A percentile compares a stretch with the other conserved stretches of the same genome.
Evolutionary conservation across 1,140 invertebrate species (phyloP).

Genomic region (Sitobion miscanthi): DNA sequence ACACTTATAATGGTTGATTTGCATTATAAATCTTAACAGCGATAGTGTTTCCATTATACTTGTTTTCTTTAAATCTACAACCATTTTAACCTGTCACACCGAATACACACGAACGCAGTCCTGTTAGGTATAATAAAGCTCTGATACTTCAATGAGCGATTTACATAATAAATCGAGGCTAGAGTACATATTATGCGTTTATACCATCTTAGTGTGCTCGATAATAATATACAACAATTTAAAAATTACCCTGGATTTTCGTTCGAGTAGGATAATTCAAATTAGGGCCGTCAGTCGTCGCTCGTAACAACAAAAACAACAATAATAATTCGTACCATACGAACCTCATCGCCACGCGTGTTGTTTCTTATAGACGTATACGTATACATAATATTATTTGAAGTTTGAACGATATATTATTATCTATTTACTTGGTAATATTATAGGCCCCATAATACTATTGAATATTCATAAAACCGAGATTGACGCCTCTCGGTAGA

Average conservation of each 20-base stretch:
- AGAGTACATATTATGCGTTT: neutral
- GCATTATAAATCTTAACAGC: conserved; percentile 16
- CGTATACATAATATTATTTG: neutral
- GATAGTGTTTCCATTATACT: neutral
- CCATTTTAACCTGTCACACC: conserved; percentile 23
- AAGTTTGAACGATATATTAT: neutral
- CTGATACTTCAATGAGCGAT: conserved; percentile 8
- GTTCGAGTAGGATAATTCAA: neutral
- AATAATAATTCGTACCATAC: conserved; percentile 7
- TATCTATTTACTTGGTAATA: neutral
- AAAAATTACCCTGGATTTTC: neutral
- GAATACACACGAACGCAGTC: neutral
- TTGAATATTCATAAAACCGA: neutral
- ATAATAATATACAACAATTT: neutral
- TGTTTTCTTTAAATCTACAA: conserved; percentile 28
- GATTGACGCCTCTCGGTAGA: neutral
- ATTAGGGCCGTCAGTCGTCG: neutral
- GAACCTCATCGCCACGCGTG: neutral
- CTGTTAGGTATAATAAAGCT: neutral
- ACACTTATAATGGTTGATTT: conserved; percentile 34
- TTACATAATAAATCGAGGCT: conserved; percentile 21
- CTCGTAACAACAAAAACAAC: neutral
- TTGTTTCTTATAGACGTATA: neutral
- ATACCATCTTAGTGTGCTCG: neutral
- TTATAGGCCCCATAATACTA: neutral